Conservation (phyloP, 2,797 vertebrate genomes). For the Urosaurus nigricauda region DNA sequence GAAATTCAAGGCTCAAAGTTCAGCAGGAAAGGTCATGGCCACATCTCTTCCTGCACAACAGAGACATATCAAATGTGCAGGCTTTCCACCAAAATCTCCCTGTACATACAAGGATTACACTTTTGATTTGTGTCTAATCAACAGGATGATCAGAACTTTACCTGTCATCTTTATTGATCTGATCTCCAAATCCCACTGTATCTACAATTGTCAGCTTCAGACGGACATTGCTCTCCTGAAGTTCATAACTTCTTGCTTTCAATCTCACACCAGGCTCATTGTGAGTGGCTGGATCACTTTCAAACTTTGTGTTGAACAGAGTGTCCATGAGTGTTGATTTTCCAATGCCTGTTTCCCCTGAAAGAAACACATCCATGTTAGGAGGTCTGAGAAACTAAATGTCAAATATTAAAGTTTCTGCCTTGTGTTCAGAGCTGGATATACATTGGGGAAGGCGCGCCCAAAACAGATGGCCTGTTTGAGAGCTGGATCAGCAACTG, state of each 20-base stretch:
- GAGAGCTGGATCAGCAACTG: neutral
- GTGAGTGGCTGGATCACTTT: slow-evolving; percentile 84
- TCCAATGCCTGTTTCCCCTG: slow-evolving; percentile 85
- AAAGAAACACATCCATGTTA: neutral
- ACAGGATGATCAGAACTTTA: slow-evolving; percentile 40
- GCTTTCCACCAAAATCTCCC: neutral
- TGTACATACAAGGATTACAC: neutral
- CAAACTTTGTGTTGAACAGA: slow-evolving; percentile 86
- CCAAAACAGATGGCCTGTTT: too few relatives aligned
- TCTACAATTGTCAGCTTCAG: slow-evolving; percentile 86
- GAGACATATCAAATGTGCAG: neutral
- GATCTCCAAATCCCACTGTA: slow-evolving; percentile 85
- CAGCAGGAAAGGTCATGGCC: too few relatives aligned
- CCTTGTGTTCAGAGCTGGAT: neutral
- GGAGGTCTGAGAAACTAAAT: rapidly evolving
- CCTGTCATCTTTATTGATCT: slow-evolving; percentile 89
- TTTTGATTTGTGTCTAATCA: neutral
- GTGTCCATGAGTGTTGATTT: slow-evolving; percentile 87
- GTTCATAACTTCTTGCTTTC: slow-evolving; percentile 86
- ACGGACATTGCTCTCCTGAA: slow-evolving; percentile 85
- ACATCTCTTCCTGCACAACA: neutral
- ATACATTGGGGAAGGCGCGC: too few relatives aligned
- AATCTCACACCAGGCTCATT: slow-evolving; percentile 84
- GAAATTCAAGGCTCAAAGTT: too few relatives aligned
- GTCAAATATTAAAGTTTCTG: neutral